Evolutionary conservation across 1,140 invertebrate species (phyloP), one percentile per base, ranked within the genome.

Genomic region (Leptonema lineaticorne): DNA sequence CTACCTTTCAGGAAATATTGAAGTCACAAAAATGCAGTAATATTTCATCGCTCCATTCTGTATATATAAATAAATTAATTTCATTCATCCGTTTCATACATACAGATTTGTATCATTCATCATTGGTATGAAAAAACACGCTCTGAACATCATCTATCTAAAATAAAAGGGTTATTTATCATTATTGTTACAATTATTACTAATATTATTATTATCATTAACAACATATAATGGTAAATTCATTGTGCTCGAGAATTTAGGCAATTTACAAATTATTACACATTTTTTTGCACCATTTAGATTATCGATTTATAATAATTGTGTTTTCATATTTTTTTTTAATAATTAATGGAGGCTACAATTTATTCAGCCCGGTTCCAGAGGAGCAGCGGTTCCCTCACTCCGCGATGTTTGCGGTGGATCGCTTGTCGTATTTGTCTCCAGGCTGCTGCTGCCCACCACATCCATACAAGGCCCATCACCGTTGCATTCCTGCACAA

Each of bases 341-440:
- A n/a, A n/a, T n/a, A n/a, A n/a, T n/a, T n/a, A n/a, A 29, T 29
- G 24, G 58, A 48, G 41, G 30, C 59, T 29, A 53, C 4, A 56
- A 69, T 26, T 68, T 72, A 75, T 75, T 82, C 80, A 82, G 76
- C 79, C 79, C 73, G 80, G 80, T 75, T 82, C 79, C 80, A 82
- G 75, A 50, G 65, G 33, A 7, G 66, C 75, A 29, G 71, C 33
- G 62, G 63, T 64, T 70, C 79, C 79, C 80, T 78, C 75, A 79
- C 79, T 75, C 81, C 81, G 76, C 81, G 80, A 75, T 81, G 80
- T 76, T 81, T 81, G 78, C 80, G 80, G 76, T 80, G 72, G 22
- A 62, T 62, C 9, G 69, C 48, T 33, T 66, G 53, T 46, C 64
- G 64, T 20, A 46, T 57, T 53, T 41, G 63, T 53, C 48, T 30